Evolutionary conservation across 2,797 vertebrate genomes (phyloP).

Genomic region (Apodemus agrarius): DNA sequence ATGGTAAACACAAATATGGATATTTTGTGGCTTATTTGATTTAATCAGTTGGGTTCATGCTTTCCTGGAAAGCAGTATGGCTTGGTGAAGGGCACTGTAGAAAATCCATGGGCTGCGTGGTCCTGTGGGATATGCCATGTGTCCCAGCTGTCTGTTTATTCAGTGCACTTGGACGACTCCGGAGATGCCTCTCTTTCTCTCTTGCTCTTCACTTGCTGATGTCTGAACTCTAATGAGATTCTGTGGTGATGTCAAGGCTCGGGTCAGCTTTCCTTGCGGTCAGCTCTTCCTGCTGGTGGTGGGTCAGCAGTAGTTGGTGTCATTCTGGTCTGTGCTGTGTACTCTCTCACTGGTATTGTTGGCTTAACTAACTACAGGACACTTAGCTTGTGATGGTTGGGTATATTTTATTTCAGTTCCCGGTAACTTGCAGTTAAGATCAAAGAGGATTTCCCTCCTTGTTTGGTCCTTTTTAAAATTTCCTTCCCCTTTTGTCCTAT

Average conservation of each 20-base stretch:
- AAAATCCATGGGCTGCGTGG: not conserved
- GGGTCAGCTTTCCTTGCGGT: constrained; percentile 74
- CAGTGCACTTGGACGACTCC: constrained; percentile 79
- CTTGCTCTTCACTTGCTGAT: constrained; percentile 87
- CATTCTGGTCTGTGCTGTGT: constrained; percentile 79
- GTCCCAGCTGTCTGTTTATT: constrained; percentile 65
- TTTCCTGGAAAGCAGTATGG: constrained; percentile 30
- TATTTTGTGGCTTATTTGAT: constrained; percentile 56
- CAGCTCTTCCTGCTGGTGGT: constrained; percentile 84
- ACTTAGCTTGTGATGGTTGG: constrained; percentile 63
- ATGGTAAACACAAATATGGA: constrained; percentile 74
- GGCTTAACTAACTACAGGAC: constrained; percentile 80
- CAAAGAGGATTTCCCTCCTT: not conserved
- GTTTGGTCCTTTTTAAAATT: not conserved
- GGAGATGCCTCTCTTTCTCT: constrained; percentile 83
- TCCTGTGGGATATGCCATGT: constrained; percentile 48
- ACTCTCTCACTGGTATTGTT: constrained; percentile 76
- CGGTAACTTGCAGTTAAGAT: constrained; percentile 58
- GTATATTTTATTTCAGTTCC: constrained; percentile 79
- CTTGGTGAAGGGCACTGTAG: not conserved
- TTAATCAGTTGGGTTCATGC: constrained; percentile 56
- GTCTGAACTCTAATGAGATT: constrained; percentile 87
- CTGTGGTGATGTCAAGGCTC: constrained; percentile 85
- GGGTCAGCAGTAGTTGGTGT: constrained; percentile 87
- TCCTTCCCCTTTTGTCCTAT: not conserved